Evolutionary conservation across 92 coral and sea anemone species (phyloP).

Genomic region (Micromussa lordhowensis): DNA sequence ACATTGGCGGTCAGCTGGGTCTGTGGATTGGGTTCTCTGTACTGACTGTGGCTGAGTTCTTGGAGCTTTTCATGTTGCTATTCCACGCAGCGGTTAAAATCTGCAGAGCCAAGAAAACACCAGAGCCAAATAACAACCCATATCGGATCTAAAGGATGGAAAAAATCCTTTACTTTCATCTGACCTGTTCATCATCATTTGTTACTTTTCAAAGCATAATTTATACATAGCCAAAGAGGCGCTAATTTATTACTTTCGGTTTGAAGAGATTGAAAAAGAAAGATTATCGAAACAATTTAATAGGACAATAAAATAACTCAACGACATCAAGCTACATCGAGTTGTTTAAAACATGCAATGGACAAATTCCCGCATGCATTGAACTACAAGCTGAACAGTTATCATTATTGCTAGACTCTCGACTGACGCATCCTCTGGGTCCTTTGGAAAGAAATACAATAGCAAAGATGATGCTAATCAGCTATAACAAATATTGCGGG

Average conservation of each 20-base stretch:
- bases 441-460: too few species aligned
- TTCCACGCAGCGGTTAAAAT: conserved; percentile 19
- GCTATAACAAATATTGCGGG: too few species aligned
- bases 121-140: background rate
- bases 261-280: background rate
- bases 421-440: too few species aligned
- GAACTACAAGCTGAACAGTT: too few species aligned
- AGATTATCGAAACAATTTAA: background rate
- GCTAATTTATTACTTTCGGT: background rate
- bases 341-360: too few species aligned
- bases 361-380: background rate
- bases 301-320: background rate
- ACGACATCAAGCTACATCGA: background rate
- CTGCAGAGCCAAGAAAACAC: background rate
- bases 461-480: too few species aligned
- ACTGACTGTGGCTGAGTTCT: conserved; percentile 68
- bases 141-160: background rate
- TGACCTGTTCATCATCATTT: background rate
- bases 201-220: background rate
- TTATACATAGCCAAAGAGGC: background rate
- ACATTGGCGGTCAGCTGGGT: conserved; percentile 85
- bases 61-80: conserved; percentile 61
- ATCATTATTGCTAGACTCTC: too few species aligned
- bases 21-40: conserved; percentile 82
- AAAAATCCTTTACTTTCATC: background rate